Evolutionary conservation across 2,888 invertebrate genomes (phyloP).

Genomic region (Muscina levida): DNA sequence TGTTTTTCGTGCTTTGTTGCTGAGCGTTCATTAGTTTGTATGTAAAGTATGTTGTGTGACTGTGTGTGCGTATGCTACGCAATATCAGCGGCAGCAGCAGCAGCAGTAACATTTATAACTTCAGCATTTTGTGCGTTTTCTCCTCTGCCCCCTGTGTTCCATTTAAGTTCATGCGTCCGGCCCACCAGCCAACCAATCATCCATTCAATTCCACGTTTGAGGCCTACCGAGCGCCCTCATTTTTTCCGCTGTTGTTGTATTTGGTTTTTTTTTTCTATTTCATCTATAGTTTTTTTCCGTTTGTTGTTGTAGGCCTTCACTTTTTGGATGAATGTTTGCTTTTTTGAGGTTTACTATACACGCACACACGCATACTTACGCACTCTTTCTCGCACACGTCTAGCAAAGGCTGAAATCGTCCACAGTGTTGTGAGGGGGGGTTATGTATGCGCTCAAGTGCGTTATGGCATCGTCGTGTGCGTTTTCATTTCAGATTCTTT

Average conservation of each 20-base stretch:
- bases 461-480: conserved; percentile 11
- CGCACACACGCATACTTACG: conserved; percentile 21
- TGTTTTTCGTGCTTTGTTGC: conserved; percentile 24
- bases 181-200: neutral
- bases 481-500: neutral
- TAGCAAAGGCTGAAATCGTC: conserved; percentile 30
- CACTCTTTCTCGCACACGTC: too few species aligned
- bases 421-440: conserved; percentile 5
- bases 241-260: neutral
- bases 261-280: conserved; percentile 7
- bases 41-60: neutral
- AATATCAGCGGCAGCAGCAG: conserved; percentile 10
- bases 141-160: conserved; percentile 59
- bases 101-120: too few species aligned
- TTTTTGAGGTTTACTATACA: conserved; percentile 19
- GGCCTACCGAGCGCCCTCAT: conserved; percentile 25
- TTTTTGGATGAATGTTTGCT: neutral
- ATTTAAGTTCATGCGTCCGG: conserved; percentile 39
- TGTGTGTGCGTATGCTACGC: conserved; percentile 14
- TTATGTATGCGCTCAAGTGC: conserved; percentile 36
- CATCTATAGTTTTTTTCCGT: conserved; percentile 12
- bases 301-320: conserved; percentile 17
- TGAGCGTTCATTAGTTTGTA: neutral
- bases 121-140: conserved; percentile 18
- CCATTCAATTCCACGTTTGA: too few species aligned